Evolutionary conservation across 2,113 vertebrate species (phyloP), one percentile per base, ranked within the genome.

Genomic region (Tenrec ecaudatus): DNA sequence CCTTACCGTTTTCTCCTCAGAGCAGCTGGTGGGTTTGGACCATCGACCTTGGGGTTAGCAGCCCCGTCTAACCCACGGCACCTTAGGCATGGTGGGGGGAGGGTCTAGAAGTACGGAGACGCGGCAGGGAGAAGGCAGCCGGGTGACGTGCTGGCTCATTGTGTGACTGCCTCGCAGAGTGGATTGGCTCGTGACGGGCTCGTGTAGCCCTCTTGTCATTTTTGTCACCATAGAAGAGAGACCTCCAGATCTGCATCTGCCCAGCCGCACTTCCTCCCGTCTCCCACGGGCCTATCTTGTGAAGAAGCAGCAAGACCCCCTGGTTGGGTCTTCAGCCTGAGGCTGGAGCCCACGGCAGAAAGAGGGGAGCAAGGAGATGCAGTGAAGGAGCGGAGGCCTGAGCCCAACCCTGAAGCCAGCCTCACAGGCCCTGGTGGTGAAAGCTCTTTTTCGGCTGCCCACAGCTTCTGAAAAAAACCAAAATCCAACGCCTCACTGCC

Each of bases 391-490:
- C 5, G 5, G 12, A 11, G 12, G 19, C 5, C 19, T 19, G 14
- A 58, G 57, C 19, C 57, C 57, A 58, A 58, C 57, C 57, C 19
- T 3, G 57, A 58, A 2, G 19, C 57, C 4, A 58, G 40, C 7
- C 40, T 40, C 40, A 40, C 40, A 40, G 40, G 40, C 40, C 40
- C 40, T n/a, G n/a, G n/a, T n/a, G n/a, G n/a, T n/a, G n/a, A n/a
- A n/a, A n/a, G n/a, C n/a, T n/a, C n/a, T 58, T 77, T 90, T 90
- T 64, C 29, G 90, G 68, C 31, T 12, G 88, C n/a, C 8, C 81
- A 53, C 16, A 82, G n/a, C n/a, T n/a, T n/a, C n/a, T n/a, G n/a
- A n/a, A n/a, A n/a, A n/a, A n/a, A n/a, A n/a, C n/a, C 40, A 3
- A 40, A 40, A 40, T 7, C 40, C 40, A 40, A 40, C 40, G 40